These are phyloP conservation scores for Helicorthomorpha holstii DNA, from an alignment of 1,140 invertebrate species.

Conservation along the genomic window DNA sequence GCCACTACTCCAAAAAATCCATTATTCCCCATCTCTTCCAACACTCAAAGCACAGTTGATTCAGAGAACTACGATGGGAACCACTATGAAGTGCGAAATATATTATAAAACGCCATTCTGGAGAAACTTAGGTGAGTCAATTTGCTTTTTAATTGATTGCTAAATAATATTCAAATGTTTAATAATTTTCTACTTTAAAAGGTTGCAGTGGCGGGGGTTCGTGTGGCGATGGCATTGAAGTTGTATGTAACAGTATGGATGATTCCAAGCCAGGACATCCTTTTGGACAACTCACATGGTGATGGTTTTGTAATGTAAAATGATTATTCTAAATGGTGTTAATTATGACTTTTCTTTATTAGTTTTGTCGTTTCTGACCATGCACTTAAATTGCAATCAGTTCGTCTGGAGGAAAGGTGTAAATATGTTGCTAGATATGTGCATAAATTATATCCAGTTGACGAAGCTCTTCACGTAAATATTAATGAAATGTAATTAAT, in stretches of 20 bases:
- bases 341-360: not conserved
- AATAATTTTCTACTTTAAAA: too few relatives aligned
- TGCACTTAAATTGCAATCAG: slow-evolving; percentile 5
- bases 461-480: slow-evolving; percentile 12
- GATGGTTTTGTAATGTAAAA: too few relatives aligned
- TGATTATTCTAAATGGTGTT: too few relatives aligned
- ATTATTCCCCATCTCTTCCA: slow-evolving; percentile 21
- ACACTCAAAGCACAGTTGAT: slow-evolving; percentile 21
- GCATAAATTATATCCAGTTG: slow-evolving; percentile 9
- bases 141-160: too few relatives aligned
- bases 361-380: slow-evolving; percentile 11
- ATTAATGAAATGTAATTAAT: not conserved
- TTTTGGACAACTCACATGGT: slow-evolving; percentile 2
- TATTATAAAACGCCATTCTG: slow-evolving; percentile 26
- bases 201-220: not conserved
- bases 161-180: too few relatives aligned
- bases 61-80: slow-evolving; percentile 26
- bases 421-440: slow-evolving; percentile 11
- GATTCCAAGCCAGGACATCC: not conserved
- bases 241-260: slow-evolving; percentile 4
- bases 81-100: slow-evolving; percentile 24
- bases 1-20: slow-evolving; percentile 24
- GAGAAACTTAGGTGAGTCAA: slow-evolving; percentile 24
- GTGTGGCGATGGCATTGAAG: slow-evolving; percentile 6
- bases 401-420: slow-evolving; percentile 12